Evolutionary conservation across 2,797 vertebrate genomes (phyloP).

Genomic region (Alfaro cultratus): DNA sequence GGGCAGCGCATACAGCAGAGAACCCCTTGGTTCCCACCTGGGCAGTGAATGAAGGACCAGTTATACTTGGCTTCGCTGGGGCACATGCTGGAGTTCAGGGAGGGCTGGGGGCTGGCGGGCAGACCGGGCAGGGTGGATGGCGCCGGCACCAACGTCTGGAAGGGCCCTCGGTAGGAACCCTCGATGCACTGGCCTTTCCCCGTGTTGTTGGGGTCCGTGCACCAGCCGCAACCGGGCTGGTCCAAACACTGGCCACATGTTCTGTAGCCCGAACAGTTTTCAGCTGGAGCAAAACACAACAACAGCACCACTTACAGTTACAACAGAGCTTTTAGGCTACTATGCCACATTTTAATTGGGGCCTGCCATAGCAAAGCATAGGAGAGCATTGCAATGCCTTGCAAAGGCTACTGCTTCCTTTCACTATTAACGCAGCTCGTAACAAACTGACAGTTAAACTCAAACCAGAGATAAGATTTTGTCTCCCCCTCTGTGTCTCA

Average conservation of each 20-base stretch:
- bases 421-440: too few species aligned
- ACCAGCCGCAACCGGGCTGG: slow-evolving; percentile 97
- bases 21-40: slow-evolving; percentile 81
- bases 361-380: too few species aligned
- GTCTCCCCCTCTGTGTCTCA: too few species aligned
- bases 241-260: slow-evolving; percentile 94
- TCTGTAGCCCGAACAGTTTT: slow-evolving; percentile 96
- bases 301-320: background rate
- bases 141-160: slow-evolving; percentile 83
- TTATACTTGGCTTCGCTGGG: slow-evolving; percentile 86
- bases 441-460: too few species aligned
- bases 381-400: too few species aligned
- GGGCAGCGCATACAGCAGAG: background rate
- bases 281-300: slow-evolving; percentile 69
- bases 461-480: too few species aligned
- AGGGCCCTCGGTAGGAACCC: slow-evolving; percentile 90
- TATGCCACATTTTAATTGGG: too few species aligned
- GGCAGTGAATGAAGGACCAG: slow-evolving; percentile 98
- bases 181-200: slow-evolving; percentile 95
- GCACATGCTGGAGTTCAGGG: slow-evolving; percentile 93
- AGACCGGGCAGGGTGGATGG: slow-evolving; percentile 81
- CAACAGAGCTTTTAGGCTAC: background rate
- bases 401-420: too few species aligned
- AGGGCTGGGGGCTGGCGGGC: slow-evolving; percentile 74
- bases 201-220: slow-evolving; percentile 94